Base-by-base conservation (phyloP, 2,888 invertebrate genomes). In the Alloscopus bannaensis region DNA sequence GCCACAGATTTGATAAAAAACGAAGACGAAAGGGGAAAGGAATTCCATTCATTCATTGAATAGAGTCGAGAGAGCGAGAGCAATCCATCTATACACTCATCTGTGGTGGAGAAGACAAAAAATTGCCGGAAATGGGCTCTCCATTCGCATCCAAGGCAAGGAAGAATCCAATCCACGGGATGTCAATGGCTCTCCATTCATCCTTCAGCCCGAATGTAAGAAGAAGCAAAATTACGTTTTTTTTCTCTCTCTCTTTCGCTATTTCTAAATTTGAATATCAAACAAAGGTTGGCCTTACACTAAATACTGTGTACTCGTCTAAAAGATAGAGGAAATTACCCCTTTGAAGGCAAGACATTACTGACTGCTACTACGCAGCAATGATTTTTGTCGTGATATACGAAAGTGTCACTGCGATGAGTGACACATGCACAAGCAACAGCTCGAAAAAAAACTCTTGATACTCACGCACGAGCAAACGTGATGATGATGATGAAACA, bases 61-160 rank as follows among this genome's bases (percentile, higher is more conserved):
- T 8, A 36, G 52, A 4, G 50, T 50, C 29, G 47, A 62, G 24
- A 42, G 28, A 64, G 26, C 22, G 45, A 28, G 60, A 60, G 24
- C 11, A n/a, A 52, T 22, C 13, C 36, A 13, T 6, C 36, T 36
- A n/a, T 24, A 22, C 3, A 11, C 24, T 45, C 3, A 13, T 64
- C 42, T 50, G 40, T 64, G 62, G 52, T 55, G 24, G 62, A 16
- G 62, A 66, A 73, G 80, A n/a, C n/a, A 70, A 77, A 73, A 75
- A 45, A 57, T 57, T 65, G 59, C 82, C 81, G 81, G 81, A 81
- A 81, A 84, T 84, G 83, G 83, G 83, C 64, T 84, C 83, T 73
- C 82, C 83, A 77, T 84, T 84, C 75, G 83, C 83, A 57, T 57
- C 73, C 55, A 73, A 73, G 73, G 36, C 73, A 55, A 81, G 81